Evolutionary conservation across 2,888 invertebrate genomes (phyloP), one percentile per base, ranked within the genome.

Genomic region (Acleris emargana): DNA sequence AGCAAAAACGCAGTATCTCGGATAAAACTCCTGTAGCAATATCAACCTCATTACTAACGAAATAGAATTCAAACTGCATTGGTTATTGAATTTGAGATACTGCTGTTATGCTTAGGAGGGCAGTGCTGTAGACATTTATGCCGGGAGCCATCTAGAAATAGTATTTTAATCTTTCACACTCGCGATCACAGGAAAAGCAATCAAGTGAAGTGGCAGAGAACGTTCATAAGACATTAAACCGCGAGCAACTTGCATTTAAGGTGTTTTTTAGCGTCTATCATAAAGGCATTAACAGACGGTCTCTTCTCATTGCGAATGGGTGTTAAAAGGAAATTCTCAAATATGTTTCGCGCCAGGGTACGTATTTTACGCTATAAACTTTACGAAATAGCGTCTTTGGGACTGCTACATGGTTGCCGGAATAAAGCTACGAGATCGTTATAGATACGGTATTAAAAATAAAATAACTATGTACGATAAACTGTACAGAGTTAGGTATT

Each of bases 341-440:
- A 83, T 81, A 78, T 82, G 79, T 83, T 80, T 79, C 73, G 73
- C 72, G 72, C 73, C 82, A 77, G 74, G 76, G 74, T 81, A 79
- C 76, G 76, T 83, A 82, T 83, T 84, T 83, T 77, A 73, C 76
- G 82, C 78, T 81, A 83, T 87, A 86, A 87, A 87, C 76, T 83
- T 76, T 77, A 72, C 67, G 76, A 75, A 80, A 82, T 80, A 78
- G 78, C 78, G 71, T 82, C 81, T 77, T 79, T 70, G 71, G 70
- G 75, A 77, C 74, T 54, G 73, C 69, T 73, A 71, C 68, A 67
- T 47, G 62, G 69, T 70, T 60, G 51, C 16, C 32, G 51, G 59
- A 45, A 51, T 5, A 58, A 62, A 50, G 62, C 49, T 62, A 38
- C 18, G 17, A 1, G 52, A 9, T 45, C n/a, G 42, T 64, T 72